Percentiles rank a stretch among this genome's conserved stretches.
Conservation (phyloP, 2,888 invertebrate genomes). For the Microplitis deprimator region DNA sequence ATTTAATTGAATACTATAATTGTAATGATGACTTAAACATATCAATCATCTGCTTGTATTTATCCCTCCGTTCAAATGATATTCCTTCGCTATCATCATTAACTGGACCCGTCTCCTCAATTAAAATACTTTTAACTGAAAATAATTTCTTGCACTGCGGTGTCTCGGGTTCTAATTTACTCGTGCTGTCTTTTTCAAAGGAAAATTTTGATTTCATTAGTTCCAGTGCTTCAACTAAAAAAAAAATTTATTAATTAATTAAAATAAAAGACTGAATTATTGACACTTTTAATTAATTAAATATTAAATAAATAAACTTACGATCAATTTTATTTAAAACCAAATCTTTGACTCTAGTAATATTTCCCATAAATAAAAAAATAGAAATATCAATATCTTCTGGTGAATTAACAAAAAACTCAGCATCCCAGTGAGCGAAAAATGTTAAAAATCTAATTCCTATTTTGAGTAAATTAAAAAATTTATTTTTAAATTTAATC, state of each 20-base stretch:
- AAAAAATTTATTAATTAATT: neutral
- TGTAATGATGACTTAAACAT: conserved; percentile 21
- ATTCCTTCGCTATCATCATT: conserved; percentile 26
- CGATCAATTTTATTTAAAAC: conserved; percentile 61
- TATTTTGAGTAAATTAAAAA: conserved; percentile 56
- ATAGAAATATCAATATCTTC: conserved; percentile 62
- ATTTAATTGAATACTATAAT: neutral
- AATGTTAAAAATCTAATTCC: conserved; percentile 64
- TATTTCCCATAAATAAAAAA: conserved; percentile 60
- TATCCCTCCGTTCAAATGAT: conserved; percentile 23
- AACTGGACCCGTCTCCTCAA: neutral
- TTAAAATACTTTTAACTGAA: neutral
- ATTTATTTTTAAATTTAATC: conserved; percentile 53
- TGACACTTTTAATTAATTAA: neutral
- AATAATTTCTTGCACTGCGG: neutral
- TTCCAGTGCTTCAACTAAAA: conserved; percentile 59
- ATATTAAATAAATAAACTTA: conserved; percentile 50
- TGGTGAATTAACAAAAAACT: conserved; percentile 57
- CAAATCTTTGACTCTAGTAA: conserved; percentile 56
- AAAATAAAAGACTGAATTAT: too few relatives aligned
- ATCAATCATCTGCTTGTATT: conserved; percentile 9
- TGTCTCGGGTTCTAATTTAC: conserved; percentile 38
- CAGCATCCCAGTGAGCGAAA: conserved; percentile 61
- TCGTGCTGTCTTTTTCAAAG: conserved; percentile 51
- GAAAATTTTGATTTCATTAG: conserved; percentile 60